Base-by-base conservation (phyloP, 2,797 vertebrate genomes). In the Orientallactaga sibirica region DNA sequence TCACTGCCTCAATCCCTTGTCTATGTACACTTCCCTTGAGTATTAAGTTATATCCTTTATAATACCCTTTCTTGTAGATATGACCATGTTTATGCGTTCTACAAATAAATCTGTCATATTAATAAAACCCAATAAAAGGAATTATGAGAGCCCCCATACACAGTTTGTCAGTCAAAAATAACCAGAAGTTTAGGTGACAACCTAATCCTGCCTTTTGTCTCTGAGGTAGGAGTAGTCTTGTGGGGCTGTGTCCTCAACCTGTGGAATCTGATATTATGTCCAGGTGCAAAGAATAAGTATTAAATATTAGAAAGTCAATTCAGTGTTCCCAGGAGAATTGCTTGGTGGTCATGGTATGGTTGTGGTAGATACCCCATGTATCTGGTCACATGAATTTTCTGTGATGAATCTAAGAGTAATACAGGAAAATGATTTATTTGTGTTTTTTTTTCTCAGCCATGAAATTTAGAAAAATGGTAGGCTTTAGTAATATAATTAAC, bases 1-100 rank as follows among this genome's bases (percentile, higher is more conserved):
- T 33, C 5, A 2, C 14, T 1, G 3, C 4, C 24, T 2, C 7
- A 22, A 1, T n/a, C 7, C 55, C 41, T 6, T 8, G 20, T 25
- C 43, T 37, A 5, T 16, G 10, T 25, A 16, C 24, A 73, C 2
- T 9, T n/a, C 66, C 25, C 37, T 18, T 22, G 22, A 12, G 27
- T 48, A 24, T 67, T 73, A 55, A 16, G 67, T 55, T 48, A 16
- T 11, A 25, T 41, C 8, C 64, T 71, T 41, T 64, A n/a, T 58
- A 29, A 62, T 29, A 55, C 5, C 16, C 14, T 68, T 68, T 19
- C 61, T 22, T 14, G 1, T n/a, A 37, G 61, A 37, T 16, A 29
- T 62, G 81, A 76, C 52, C 27, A n/a, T 52, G 79, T 64, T 37
- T 66, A 33, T 66, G 70, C 55, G 14, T 67, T 73, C 7, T 67